Percentiles rank a stretch among this genome's conserved stretches.
Evolutionary conservation across 1,140 invertebrate species (phyloP).

Genomic region (Telenomus remus): DNA sequence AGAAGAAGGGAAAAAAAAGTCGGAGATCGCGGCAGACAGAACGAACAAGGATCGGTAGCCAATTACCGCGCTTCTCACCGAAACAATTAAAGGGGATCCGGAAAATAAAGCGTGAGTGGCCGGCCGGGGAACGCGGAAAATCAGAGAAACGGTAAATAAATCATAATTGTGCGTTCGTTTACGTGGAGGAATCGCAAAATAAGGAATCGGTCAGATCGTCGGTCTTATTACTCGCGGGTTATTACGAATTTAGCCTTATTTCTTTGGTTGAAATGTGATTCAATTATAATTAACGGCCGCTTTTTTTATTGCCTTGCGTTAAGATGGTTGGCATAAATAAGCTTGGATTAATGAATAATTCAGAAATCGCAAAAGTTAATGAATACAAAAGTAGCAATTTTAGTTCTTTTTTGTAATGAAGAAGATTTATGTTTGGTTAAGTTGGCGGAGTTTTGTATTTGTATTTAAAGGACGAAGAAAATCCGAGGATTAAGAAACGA

Average conservation of each 20-base stretch:
- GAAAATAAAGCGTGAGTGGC: conserved; percentile 42
- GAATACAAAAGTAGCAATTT: too few relatives aligned
- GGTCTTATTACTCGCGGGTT: conserved; percentile 3
- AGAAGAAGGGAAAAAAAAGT: conserved; percentile 6
- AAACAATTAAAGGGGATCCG: conserved; percentile 36
- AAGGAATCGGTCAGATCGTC: conserved; percentile 8
- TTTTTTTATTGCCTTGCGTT: too few relatives aligned
- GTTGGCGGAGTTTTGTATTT: too few relatives aligned
- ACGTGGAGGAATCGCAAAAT: conserved; percentile 9
- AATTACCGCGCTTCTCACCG: conserved; percentile 41
- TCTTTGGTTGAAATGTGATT: neutral
- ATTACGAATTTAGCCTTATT: neutral
- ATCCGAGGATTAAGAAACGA: neutral
- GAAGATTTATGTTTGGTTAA: too few relatives aligned
- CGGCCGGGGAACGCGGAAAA: conserved; percentile 45
- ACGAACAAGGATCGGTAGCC: conserved; percentile 22
- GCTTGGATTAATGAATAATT: too few relatives aligned
- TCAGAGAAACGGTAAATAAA: conserved; percentile 52
- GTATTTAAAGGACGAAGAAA: too few relatives aligned
- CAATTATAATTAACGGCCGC: neutral
- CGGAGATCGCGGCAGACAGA: neutral
- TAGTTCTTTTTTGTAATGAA: too few relatives aligned
- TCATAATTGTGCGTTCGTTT: conserved; percentile 28
- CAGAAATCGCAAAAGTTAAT: too few relatives aligned
- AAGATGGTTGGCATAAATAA: too few relatives aligned